phyloP scores from a whole-genome alignment of 2,888 invertebrate species.

The Cephus pygmeus region DNA sequence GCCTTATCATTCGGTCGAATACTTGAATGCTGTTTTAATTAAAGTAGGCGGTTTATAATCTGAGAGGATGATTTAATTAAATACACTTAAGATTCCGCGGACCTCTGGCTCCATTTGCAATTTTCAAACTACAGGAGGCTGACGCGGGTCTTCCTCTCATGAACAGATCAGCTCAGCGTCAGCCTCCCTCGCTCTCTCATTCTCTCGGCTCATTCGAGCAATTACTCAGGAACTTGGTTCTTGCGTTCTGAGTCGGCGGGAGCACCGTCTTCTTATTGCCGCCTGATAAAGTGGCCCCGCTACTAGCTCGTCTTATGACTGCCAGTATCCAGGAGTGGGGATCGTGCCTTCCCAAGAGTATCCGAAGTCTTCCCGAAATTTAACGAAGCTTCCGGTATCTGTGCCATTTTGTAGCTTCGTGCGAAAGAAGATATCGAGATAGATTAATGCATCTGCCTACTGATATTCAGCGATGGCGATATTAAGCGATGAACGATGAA shows the following conservation, averaged over 20 bases:
- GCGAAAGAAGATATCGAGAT: neutral
- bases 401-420: neutral
- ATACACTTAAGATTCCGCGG: conserved; percentile 43
- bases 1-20: conserved; percentile 49
- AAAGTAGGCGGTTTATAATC: conserved; percentile 40
- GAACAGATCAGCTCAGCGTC: conserved; percentile 7
- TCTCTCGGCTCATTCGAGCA: conserved; percentile 32
- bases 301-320: conserved; percentile 10
- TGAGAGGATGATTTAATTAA: conserved; percentile 49
- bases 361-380: neutral
- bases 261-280: conserved; percentile 46
- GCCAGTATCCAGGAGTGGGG: neutral
- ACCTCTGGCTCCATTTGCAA: conserved; percentile 21
- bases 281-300: conserved; percentile 45
- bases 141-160: neutral
- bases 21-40: conserved; percentile 25
- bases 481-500: neutral
- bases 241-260: conserved; percentile 39
- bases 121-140: neutral
- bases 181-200: conserved; percentile 15
- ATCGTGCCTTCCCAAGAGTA: neutral
- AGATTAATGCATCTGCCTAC: neutral
- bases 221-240: conserved; percentile 52
- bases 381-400: neutral
- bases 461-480: neutral